Conservation (phyloP, 2,113 vertebrate species). For the Ammodramus savannarum region DNA sequence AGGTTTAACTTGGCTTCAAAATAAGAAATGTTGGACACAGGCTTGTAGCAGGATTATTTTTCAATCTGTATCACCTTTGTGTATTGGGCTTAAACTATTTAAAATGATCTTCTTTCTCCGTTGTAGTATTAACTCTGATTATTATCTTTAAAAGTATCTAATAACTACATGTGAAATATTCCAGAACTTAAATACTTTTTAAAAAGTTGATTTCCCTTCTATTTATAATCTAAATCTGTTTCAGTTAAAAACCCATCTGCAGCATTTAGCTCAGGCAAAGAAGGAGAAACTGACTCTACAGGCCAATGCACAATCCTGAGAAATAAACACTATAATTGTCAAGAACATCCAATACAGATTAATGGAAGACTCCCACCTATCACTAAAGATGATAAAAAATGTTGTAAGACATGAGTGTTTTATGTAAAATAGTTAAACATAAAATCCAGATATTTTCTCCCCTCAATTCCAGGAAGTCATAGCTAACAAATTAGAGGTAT, state of each 20-base stretch:
- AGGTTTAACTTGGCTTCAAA: slow-evolving; percentile 14
- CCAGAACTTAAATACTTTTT: not conserved
- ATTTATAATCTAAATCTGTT: not conserved
- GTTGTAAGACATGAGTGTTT: not conserved
- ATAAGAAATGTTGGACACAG: not conserved
- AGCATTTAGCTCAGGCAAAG: not conserved
- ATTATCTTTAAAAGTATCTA: not conserved
- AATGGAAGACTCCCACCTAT: not conserved
- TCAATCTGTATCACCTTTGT: not conserved
- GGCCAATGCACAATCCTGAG: not conserved
- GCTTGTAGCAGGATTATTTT: not conserved
- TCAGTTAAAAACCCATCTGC: not conserved
- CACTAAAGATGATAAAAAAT: not conserved
- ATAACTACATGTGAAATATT: not conserved
- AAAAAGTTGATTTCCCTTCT: not conserved
- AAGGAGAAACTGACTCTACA: not conserved
- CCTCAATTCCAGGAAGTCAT: not conserved
- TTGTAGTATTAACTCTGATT: not conserved
- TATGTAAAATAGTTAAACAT: not conserved
- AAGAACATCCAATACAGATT: not conserved
- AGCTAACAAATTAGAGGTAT: not conserved
- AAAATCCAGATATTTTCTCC: not conserved
- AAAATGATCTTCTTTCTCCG: not conserved
- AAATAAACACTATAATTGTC: not conserved
- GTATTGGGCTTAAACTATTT: not conserved